Conservation (phyloP, 2,113 vertebrate genomes). For the Marmota monax region DNA sequence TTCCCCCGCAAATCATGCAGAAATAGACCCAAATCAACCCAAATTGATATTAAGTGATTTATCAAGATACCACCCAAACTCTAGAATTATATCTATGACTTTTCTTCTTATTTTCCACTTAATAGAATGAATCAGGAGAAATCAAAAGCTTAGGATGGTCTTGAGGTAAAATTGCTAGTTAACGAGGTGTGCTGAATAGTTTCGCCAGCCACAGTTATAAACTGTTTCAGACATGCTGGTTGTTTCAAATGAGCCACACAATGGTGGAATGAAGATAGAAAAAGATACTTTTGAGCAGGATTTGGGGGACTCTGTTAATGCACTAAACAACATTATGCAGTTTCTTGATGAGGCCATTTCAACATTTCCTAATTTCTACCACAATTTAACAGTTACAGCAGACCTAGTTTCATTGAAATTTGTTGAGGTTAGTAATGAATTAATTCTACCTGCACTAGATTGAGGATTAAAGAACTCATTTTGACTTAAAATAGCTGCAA, state of each 20-base stretch:
- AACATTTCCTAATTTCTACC: slow-evolving; percentile 75
- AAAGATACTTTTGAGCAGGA: slow-evolving; percentile 67
- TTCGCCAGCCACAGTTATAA: slow-evolving; percentile 66
- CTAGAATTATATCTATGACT: slow-evolving; percentile 14
- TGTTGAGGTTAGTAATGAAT: slow-evolving; percentile 77
- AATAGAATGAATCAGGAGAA: slow-evolving; percentile 42
- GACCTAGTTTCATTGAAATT: slow-evolving; percentile 78
- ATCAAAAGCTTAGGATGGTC: slow-evolving; percentile 55
- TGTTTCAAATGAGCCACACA: slow-evolving; percentile 73
- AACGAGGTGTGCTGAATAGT: slow-evolving; percentile 77
- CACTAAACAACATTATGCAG: slow-evolving; percentile 65
- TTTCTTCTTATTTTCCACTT: background rate
- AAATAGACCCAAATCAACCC: background rate
- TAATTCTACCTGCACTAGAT: slow-evolving; percentile 72
- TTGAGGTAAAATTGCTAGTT: slow-evolving; percentile 79
- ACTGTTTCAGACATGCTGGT: slow-evolving; percentile 65
- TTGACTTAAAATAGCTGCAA: slow-evolving; percentile 65
- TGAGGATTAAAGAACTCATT: slow-evolving; percentile 55
- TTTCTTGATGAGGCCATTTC: slow-evolving; percentile 77
- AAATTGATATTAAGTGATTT: slow-evolving; percentile 1
- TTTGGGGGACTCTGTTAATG: slow-evolving; percentile 59
- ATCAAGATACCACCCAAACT: background rate
- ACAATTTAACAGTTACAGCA: slow-evolving; percentile 81
- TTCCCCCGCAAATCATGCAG: background rate
- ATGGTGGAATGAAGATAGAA: slow-evolving; percentile 65